Evolutionary conservation across 2,113 vertebrate species (phyloP).

Genomic region (Nibea albiflora): DNA sequence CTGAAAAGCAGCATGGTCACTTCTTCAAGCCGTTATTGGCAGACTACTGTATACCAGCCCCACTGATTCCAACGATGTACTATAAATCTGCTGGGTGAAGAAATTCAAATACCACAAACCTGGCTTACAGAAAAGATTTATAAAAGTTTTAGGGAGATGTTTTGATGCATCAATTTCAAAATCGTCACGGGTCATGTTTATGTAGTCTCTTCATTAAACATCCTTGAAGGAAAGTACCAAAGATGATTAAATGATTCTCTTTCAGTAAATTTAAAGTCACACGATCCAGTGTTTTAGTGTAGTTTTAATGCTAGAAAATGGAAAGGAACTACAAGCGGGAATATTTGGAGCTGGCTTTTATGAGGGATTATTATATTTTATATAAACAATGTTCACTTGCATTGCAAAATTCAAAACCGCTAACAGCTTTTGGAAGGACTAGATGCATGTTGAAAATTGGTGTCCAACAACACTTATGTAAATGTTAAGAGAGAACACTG

Average conservation of each 20-base stretch:
- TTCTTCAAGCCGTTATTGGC: conserved; percentile 43
- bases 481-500: conserved; percentile 44
- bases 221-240: conserved; percentile 11
- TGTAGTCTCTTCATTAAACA: conserved; percentile 40
- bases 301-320: conserved; percentile 37
- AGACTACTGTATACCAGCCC: background rate
- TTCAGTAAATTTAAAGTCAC: conserved; percentile 32
- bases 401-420: conserved; percentile 62
- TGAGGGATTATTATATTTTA: conserved; percentile 62
- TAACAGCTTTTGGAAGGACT: conserved; percentile 59
- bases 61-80: conserved; percentile 32
- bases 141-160: conserved; percentile 9
- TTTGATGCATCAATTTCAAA: conserved; percentile 7
- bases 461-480: conserved; percentile 24
- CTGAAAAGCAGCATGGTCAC: conserved; percentile 41
- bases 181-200: conserved; percentile 14
- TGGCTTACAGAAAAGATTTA: conserved; percentile 36
- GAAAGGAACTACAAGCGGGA: conserved; percentile 16
- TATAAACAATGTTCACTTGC: conserved; percentile 58
- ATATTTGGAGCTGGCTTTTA: conserved; percentile 53
- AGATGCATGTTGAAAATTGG: conserved; percentile 45
- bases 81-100: conserved; percentile 46
- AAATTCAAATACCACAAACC: conserved; percentile 50
- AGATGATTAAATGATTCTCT: conserved; percentile 18
- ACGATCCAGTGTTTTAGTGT: conserved; percentile 26